Evolutionary conservation across 2,888 invertebrate species (phyloP).

Genomic region (Reticulitermes lucifugus): DNA sequence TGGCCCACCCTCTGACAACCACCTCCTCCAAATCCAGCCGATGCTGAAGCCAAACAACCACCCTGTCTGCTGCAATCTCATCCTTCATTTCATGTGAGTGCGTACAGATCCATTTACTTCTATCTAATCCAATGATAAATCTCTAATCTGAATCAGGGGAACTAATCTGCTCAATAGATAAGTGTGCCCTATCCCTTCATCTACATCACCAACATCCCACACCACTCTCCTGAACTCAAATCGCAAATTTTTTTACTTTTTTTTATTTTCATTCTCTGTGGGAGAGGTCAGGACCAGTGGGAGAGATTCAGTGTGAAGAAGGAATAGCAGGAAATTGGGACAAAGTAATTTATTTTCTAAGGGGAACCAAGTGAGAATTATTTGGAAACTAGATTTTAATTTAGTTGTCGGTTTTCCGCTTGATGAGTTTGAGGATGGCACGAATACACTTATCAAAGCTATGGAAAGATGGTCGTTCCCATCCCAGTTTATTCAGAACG

Average conservation of each 20-base stretch:
- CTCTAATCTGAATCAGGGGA: conserved; percentile 47
- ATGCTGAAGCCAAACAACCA: background rate
- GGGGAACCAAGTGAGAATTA: conserved; percentile 20
- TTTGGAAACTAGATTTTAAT: background rate
- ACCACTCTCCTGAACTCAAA: background rate
- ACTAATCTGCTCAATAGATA: conserved; percentile 15
- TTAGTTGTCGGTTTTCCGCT: too few relatives aligned
- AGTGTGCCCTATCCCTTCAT: background rate
- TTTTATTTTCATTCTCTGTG: background rate
- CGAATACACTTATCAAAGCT: too few relatives aligned
- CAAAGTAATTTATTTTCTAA: background rate
- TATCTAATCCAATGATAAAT: conserved; percentile 50
- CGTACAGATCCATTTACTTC: conserved; percentile 42
- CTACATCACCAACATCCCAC: background rate
- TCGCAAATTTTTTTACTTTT: background rate
- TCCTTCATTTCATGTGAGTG: conserved; percentile 35
- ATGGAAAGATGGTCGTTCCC: too few relatives aligned
- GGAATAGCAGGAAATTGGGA: background rate
- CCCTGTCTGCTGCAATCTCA: conserved; percentile 21
- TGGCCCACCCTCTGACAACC: conserved; percentile 5
- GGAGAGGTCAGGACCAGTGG: conserved; percentile 21
- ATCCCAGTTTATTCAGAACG: too few relatives aligned
- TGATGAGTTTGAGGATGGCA: too few relatives aligned
- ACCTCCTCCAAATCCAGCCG: background rate
- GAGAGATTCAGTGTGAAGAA: background rate